These are phyloP conservation scores for Polietes domitor DNA, from an alignment of 2,888 invertebrate species.

Conservation along the genomic window DNA sequence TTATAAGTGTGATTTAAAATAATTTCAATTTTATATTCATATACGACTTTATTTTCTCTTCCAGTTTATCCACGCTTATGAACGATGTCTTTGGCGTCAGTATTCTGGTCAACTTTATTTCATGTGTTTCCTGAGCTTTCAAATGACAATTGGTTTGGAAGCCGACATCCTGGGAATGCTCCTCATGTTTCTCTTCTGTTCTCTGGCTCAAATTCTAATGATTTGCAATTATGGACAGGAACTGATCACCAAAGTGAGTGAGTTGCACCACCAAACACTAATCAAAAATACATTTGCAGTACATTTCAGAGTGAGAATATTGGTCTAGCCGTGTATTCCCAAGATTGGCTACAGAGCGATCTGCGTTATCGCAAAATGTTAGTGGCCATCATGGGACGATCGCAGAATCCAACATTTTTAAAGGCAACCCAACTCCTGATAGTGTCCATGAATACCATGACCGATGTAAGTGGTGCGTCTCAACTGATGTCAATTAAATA, in stretches of 20 bases:
- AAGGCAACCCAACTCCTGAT: conserved; percentile 74
- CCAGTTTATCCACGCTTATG: conserved; percentile 70
- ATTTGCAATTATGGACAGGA: conserved; percentile 75
- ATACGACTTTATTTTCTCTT: too few species aligned
- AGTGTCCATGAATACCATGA: conserved; percentile 74
- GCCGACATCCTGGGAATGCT: conserved; percentile 72
- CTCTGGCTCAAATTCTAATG: conserved; percentile 75
- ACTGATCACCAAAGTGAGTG: conserved; percentile 73
- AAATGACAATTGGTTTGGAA: conserved; percentile 74
- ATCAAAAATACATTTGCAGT: background rate
- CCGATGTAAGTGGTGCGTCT: conserved; percentile 71
- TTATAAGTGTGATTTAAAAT: too few species aligned
- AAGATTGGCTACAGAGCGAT: conserved; percentile 73
- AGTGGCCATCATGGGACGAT: conserved; percentile 73
- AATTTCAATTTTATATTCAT: too few species aligned
- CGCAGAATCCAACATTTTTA: conserved; percentile 74
- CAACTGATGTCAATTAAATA: background rate
- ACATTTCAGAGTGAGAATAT: conserved; percentile 75
- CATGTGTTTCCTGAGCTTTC: conserved; percentile 78
- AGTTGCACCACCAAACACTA: background rate
- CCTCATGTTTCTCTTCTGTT: conserved; percentile 74
- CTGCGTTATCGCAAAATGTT: conserved; percentile 74
- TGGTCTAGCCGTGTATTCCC: conserved; percentile 74
- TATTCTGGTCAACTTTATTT: conserved; percentile 73
- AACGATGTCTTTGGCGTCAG: conserved; percentile 76